A percentile compares a stretch with the other conserved stretches of the same genome.
These are phyloP conservation scores for Aphis gossypii DNA, from an alignment of 1,140 invertebrate species.

Conservation along the genomic window DNA sequence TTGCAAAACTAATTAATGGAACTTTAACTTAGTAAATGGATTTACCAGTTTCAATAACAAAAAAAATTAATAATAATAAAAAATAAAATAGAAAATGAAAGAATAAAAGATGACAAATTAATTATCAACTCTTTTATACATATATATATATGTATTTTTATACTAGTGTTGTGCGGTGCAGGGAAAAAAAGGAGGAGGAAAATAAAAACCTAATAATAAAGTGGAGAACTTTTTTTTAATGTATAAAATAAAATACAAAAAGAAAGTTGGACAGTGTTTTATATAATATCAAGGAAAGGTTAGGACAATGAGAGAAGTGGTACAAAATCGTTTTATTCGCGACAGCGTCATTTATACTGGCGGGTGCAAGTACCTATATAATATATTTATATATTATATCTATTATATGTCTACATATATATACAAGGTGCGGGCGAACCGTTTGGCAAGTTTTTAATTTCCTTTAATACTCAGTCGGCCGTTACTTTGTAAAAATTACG, in stretches of 20 bases:
- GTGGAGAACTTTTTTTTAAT: not conserved
- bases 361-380: not conserved
- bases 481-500: not conserved
- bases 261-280: constrained; percentile 1
- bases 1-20: constrained; percentile 34
- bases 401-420: not conserved
- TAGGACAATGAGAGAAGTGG: constrained; percentile 30
- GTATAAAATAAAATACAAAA: constrained; percentile 20
- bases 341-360: not conserved
- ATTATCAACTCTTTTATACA: constrained; percentile 17
- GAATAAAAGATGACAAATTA: constrained; percentile 44
- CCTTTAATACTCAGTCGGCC: not conserved
- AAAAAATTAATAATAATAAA: not conserved
- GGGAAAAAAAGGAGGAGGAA: not conserved
- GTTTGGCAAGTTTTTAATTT: constrained; percentile 16
- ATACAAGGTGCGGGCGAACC: not conserved
- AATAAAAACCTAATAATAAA: constrained; percentile 25
- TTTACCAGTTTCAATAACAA: constrained; percentile 33
- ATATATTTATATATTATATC: not conserved
- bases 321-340: constrained; percentile 39
- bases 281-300: not conserved
- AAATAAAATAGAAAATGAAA: not conserved
- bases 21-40: constrained; percentile 7
- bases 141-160: not conserved
- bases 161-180: not conserved